Percentiles rank a stretch among this genome's conserved stretches.
These are phyloP conservation scores for Aspidiotus destructor DNA, from an alignment of 2,888 invertebrate species.

Conservation along the genomic window DNA sequence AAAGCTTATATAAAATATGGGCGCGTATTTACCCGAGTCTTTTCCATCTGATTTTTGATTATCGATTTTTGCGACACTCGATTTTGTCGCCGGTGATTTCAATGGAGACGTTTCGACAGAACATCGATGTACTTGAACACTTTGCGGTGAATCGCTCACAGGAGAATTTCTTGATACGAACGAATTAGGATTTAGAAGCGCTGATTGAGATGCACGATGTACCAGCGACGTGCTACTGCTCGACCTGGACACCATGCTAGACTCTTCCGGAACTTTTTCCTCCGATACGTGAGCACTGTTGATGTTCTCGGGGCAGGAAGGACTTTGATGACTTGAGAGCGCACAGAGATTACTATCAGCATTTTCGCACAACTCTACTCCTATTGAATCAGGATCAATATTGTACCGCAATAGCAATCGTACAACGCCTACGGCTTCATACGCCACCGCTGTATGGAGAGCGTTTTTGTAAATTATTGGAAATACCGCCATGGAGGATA, in stretches of 20 bases:
- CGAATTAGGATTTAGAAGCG: slow-evolving; percentile 15
- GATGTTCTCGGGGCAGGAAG: slow-evolving; percentile 10
- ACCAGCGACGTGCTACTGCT: slow-evolving; percentile 18
- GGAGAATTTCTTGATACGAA: slow-evolving; percentile 8
- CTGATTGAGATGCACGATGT: slow-evolving; percentile 10
- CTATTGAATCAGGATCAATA: slow-evolving; percentile 48
- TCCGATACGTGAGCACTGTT: neutral
- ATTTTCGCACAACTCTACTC: slow-evolving; percentile 40
- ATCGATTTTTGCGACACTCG: neutral
- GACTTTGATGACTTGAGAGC: slow-evolving; percentile 21
- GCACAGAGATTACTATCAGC: slow-evolving; percentile 19
- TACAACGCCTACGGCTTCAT: slow-evolving; percentile 48
- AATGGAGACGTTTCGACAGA: neutral
- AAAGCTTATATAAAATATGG: no score
- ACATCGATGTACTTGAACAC: neutral
- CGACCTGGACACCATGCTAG: slow-evolving; percentile 8
- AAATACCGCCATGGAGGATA: slow-evolving; percentile 17
- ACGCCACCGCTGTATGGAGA: slow-evolving; percentile 50
- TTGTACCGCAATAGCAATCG: slow-evolving; percentile 48
- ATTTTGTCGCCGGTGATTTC: neutral
- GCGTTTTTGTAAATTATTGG: slow-evolving; percentile 48
- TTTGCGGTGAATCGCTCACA: neutral
- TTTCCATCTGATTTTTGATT: slow-evolving; percentile 5
- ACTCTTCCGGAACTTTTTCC: slow-evolving; percentile 10
- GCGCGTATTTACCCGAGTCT: slow-evolving; percentile 14